Base-by-base conservation (phyloP, 2,888 invertebrate genomes). In the Tenthredo scrophulariae region DNA sequence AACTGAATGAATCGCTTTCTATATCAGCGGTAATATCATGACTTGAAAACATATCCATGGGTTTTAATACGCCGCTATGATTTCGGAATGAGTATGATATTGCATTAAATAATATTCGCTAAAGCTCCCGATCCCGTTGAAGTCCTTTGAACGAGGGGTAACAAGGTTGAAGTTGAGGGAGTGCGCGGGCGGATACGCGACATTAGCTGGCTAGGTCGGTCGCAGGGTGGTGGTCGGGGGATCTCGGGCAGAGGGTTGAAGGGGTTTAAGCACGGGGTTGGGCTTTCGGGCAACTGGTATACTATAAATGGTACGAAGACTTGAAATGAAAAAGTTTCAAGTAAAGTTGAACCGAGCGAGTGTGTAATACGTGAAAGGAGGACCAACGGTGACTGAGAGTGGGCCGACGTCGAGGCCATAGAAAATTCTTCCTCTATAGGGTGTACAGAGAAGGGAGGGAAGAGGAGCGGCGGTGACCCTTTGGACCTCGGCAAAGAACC, bases 321-420 rank as follows among this genome's bases (percentile, higher is more conserved):
- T 87, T 87, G 85, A 86, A 87, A 87, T 87, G 87, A 87, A 86
- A 87, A 87, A 87, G 87, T 87, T 87, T 87, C 58, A 43, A 82
- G 74, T 26, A 62, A 86, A 85, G 83, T 86, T 84, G 67, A 33
- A 33, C 46, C 22, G 67, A 29, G 62, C 67, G 62, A 74, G 65
- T 46, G 74, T 85, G 83, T 84, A 85, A 82, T 83, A 75, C 82
- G 84, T 85, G 85, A 85, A 85, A 85, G 75, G 67, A 83, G 67
- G n/a, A 37, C 33, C 43, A 54, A 15, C 22, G 75, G 15, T 79
- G 67, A 67, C 37, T 22, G 70, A 74, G 79, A 85, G 40, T 40
- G 82, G 82, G 50, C 37, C 13, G 83, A 72, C 74, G 84, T 84
- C 75, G 87, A 86, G 84, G 85, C 85, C 87, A 65, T 72, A 85